These are phyloP conservation scores for Vanessa atalanta DNA, from an alignment of 1,140 invertebrate genomes.

Conservation along the genomic window DNA sequence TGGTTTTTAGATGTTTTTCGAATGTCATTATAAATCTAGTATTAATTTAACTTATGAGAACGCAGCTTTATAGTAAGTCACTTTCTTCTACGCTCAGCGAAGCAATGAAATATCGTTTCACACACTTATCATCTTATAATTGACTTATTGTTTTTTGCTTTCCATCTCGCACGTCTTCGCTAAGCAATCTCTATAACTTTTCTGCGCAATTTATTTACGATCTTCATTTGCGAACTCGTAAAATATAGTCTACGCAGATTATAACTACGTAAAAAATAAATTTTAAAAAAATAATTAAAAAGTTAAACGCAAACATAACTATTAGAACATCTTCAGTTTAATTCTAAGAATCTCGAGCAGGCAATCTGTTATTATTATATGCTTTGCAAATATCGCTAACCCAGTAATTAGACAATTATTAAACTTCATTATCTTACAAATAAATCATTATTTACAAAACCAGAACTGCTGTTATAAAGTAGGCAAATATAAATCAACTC, in stretches of 20 bases:
- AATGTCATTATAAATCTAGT: too few species aligned
- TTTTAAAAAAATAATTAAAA: too few species aligned
- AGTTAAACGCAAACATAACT: too few species aligned
- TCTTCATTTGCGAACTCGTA: background rate
- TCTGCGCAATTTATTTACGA: slow-evolving; percentile 24
- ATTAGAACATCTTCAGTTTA: too few species aligned
- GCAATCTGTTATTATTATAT: too few species aligned
- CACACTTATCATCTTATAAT: slow-evolving; percentile 41
- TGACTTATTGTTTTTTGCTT: slow-evolving; percentile 43
- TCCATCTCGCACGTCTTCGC: slow-evolving; percentile 30
- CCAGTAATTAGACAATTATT: background rate
- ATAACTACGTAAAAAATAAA: background rate
- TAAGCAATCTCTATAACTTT: slow-evolving; percentile 22
- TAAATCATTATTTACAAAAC: background rate
- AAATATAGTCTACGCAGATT: background rate
- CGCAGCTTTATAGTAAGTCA: slow-evolving; percentile 38
- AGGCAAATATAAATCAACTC: background rate
- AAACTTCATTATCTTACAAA: too few species aligned
- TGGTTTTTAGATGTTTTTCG: too few species aligned
- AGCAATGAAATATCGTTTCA: slow-evolving; percentile 55
- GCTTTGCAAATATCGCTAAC: background rate
- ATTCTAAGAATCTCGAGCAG: too few species aligned
- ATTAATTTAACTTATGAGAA: background rate
- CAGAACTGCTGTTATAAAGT: background rate
- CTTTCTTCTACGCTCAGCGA: slow-evolving; percentile 53